phyloP scores from a whole-genome alignment of 1,140 invertebrate genomes.

The Bicyclus anynana region DNA sequence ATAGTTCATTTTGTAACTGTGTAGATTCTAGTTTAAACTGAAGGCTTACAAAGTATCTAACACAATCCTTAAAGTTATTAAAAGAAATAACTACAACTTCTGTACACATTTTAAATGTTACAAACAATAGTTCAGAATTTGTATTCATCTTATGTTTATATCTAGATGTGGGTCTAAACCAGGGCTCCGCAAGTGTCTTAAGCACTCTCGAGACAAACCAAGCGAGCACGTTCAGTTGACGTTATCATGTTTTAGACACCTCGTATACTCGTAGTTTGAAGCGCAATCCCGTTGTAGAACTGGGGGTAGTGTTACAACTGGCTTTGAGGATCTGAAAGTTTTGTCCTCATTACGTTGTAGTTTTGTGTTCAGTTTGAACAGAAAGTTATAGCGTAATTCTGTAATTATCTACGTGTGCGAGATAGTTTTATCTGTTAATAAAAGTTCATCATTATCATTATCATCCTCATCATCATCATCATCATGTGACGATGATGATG shows the following conservation, averaged over 20 bases:
- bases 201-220: constrained; percentile 29
- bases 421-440: too few relatives aligned
- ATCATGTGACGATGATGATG: too few relatives aligned
- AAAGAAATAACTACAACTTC: neutral
- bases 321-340: neutral
- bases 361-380: neutral
- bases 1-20: too few relatives aligned
- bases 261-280: constrained; percentile 14
- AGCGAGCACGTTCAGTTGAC: constrained; percentile 31
- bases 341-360: neutral
- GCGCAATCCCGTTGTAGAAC: constrained; percentile 14
- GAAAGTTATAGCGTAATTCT: too few relatives aligned
- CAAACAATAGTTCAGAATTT: neutral
- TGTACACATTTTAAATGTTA: neutral
- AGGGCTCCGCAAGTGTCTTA: constrained; percentile 31
- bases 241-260: constrained; percentile 30
- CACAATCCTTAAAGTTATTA: too few relatives aligned
- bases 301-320: neutral
- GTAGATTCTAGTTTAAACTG: too few relatives aligned
- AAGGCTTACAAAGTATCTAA: too few relatives aligned
- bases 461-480: too few relatives aligned
- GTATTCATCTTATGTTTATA: constrained; percentile 10
- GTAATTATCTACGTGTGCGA: too few relatives aligned
- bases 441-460: too few relatives aligned
- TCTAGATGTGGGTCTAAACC: constrained; percentile 10